Evolutionary conservation across 2,797 vertebrate genomes (phyloP).

Genomic region (Aselliscus stoliczkanus): DNA sequence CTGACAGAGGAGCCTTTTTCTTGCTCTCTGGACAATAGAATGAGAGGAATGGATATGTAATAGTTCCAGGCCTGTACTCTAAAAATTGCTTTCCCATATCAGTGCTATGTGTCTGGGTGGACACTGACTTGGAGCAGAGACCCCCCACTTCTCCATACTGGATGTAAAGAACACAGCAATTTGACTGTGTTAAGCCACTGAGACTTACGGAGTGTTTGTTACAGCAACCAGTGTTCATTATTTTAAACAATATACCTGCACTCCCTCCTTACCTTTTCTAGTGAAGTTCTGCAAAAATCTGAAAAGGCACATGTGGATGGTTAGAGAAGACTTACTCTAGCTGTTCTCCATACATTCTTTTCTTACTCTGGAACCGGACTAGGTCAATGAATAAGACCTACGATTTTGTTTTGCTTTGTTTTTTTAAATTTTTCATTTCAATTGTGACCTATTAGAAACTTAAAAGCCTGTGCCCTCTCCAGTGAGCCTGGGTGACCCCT

Average conservation of each 20-base stretch:
- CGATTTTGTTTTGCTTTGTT: background rate
- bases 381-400: background rate
- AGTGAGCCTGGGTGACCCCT: background rate
- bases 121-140: background rate
- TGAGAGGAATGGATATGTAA: background rate
- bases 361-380: background rate
- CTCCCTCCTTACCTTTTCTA: background rate
- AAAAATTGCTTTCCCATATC: background rate
- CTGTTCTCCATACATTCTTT: background rate
- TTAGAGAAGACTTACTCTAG: background rate
- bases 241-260: background rate
- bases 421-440: background rate
- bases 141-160: background rate
- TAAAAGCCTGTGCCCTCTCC: background rate
- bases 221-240: background rate
- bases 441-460: background rate
- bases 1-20: background rate
- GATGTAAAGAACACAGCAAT: background rate
- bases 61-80: background rate
- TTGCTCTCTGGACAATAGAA: background rate
- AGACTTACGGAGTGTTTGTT: background rate
- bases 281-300: background rate
- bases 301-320: background rate
- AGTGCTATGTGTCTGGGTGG: rapidly evolving
- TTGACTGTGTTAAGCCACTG: background rate